phyloP scores from a whole-genome alignment of 2,797 vertebrate genomes.

The Lepilemur septentrionalis region DNA sequence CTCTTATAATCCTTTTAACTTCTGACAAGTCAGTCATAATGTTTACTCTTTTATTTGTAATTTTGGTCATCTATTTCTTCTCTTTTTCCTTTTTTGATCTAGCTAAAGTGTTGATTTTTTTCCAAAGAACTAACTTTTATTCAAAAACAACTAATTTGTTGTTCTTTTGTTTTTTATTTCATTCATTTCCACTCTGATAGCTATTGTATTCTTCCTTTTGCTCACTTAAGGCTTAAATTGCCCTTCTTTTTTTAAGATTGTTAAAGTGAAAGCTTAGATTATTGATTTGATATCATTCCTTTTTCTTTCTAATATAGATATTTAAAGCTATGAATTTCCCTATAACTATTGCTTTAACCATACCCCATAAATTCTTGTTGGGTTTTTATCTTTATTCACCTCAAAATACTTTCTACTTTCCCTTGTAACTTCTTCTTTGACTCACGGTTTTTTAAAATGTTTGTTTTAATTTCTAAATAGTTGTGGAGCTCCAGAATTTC shows the following conservation, averaged over 20 bases:
- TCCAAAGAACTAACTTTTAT: background rate
- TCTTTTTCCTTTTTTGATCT: background rate
- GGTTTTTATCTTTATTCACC: background rate
- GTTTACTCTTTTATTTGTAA: background rate
- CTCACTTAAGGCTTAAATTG: background rate
- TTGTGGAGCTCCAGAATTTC: background rate
- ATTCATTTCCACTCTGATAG: background rate
- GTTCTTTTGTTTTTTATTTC: background rate
- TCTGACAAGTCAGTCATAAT: background rate
- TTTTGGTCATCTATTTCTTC: background rate
- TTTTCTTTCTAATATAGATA: background rate
- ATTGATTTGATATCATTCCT: background rate
- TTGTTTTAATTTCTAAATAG: background rate
- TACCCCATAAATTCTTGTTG: background rate
- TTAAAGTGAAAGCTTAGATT: background rate
- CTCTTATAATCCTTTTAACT: background rate
- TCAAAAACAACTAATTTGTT: background rate
- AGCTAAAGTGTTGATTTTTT: background rate
- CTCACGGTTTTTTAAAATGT: background rate
- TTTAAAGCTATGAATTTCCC: background rate
- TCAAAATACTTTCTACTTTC: background rate
- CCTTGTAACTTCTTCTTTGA: background rate
- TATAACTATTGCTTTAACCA: background rate
- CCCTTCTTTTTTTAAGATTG: background rate
- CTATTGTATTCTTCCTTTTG: background rate